Conservation (phyloP, 2,113 vertebrate genomes). For the Ariopsis seemanni region DNA sequence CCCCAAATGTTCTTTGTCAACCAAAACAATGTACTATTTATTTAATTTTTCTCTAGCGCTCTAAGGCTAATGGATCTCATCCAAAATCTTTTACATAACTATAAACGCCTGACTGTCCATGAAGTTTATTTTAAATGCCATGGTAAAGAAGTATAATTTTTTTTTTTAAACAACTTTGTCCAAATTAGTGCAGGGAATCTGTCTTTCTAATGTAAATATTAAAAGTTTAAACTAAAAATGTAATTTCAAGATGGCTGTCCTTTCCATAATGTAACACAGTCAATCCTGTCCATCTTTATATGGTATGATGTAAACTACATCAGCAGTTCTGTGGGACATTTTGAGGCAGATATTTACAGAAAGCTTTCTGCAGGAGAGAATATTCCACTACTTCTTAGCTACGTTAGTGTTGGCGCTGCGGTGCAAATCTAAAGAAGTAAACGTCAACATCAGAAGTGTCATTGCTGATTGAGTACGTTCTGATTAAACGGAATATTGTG, state of each 20-base stretch:
- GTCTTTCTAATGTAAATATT: not conserved
- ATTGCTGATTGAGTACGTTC: not conserved
- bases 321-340: not conserved
- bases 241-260: not conserved
- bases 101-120: not conserved
- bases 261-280: no score
- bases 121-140: not conserved
- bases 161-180: not conserved
- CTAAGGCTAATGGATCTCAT: not conserved
- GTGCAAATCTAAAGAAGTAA: not conserved
- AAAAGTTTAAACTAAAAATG: not conserved
- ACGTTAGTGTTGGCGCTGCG: not conserved
- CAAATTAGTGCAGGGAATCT: not conserved
- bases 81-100: not conserved
- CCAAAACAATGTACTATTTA: no score
- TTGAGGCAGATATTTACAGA: not conserved
- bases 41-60: not conserved
- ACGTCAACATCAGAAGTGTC: not conserved
- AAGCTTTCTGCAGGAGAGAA: not conserved
- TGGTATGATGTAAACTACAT: not conserved
- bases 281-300: not conserved
- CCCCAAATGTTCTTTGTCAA: not conserved
- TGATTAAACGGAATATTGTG: not conserved
- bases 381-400: not conserved
- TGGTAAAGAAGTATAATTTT: not conserved